A percentile compares a stretch with the other conserved stretches of the same genome.
phyloP scores from a whole-genome alignment of 1,140 invertebrate genomes.

The Lycorma delicatula region DNA sequence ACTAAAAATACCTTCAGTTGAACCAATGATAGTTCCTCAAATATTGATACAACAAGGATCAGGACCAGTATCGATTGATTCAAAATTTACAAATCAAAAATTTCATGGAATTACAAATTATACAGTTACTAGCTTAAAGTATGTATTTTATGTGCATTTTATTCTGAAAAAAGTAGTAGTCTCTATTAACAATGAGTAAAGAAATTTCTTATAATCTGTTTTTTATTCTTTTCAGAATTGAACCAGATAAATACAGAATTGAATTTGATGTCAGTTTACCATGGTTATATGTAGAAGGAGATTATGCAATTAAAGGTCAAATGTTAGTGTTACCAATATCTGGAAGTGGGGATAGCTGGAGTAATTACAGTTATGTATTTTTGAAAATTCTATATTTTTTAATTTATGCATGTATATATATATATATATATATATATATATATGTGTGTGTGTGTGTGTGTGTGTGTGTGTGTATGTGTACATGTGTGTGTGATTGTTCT shows the following conservation, averaged over 20 bases:
- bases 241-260: constrained; percentile 45
- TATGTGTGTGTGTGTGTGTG: background rate
- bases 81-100: constrained; percentile 48
- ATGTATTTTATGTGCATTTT: background rate
- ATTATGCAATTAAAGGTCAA: constrained; percentile 52
- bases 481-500: too few relatives aligned
- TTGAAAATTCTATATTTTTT: background rate
- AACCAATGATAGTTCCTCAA: constrained; percentile 38
- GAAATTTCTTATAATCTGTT: background rate
- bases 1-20: constrained; percentile 8
- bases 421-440: constrained; percentile 56
- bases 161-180: background rate
- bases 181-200: background rate
- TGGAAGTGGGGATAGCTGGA: constrained; percentile 46
- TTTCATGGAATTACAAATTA: constrained; percentile 49
- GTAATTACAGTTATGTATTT: constrained; percentile 19
- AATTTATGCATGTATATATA: constrained; percentile 30
- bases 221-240: constrained; percentile 38
- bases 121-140: constrained; percentile 48
- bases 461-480: background rate
- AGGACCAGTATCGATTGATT: constrained; percentile 49
- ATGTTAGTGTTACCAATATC: constrained; percentile 48
- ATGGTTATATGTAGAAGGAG: constrained; percentile 45
- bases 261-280: constrained; percentile 47
- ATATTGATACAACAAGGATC: constrained; percentile 48